These are phyloP conservation scores for Epinotia ramella DNA, from an alignment of 2,888 invertebrate genomes.

Conservation along the genomic window DNA sequence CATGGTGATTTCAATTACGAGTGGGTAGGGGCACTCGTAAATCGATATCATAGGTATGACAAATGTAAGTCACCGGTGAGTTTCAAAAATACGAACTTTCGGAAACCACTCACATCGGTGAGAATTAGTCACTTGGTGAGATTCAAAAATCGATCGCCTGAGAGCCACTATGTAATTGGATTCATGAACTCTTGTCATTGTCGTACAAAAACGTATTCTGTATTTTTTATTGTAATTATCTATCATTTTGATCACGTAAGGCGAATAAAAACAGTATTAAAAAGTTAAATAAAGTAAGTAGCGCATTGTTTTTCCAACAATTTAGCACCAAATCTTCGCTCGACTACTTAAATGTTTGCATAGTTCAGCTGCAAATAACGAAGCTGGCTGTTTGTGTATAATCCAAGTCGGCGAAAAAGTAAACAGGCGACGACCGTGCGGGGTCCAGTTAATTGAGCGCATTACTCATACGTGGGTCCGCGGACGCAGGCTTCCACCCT, in stretches of 20 bases:
- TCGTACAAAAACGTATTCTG: too few relatives aligned
- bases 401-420: constrained; percentile 71
- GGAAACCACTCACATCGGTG: too few relatives aligned
- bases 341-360: constrained; percentile 25
- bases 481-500: constrained; percentile 57
- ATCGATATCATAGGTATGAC: too few relatives aligned
- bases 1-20: too few relatives aligned
- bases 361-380: constrained; percentile 51
- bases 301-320: not conserved
- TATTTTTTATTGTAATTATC: not conserved
- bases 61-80: too few relatives aligned
- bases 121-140: too few relatives aligned
- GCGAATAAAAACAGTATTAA: not conserved
- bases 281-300: not conserved
- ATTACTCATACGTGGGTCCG: constrained; percentile 69
- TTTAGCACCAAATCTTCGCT: constrained; percentile 32
- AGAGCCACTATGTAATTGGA: too few relatives aligned
- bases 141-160: too few relatives aligned
- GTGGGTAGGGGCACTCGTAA: too few relatives aligned
- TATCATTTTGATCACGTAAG: not conserved
- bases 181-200: too few relatives aligned
- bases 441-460: constrained; percentile 76
- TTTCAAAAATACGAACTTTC: too few relatives aligned
- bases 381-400: constrained; percentile 62
- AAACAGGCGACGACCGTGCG: constrained; percentile 65